Conservation (phyloP, 2,113 vertebrate species). For the Vulpes lagopus region DNA sequence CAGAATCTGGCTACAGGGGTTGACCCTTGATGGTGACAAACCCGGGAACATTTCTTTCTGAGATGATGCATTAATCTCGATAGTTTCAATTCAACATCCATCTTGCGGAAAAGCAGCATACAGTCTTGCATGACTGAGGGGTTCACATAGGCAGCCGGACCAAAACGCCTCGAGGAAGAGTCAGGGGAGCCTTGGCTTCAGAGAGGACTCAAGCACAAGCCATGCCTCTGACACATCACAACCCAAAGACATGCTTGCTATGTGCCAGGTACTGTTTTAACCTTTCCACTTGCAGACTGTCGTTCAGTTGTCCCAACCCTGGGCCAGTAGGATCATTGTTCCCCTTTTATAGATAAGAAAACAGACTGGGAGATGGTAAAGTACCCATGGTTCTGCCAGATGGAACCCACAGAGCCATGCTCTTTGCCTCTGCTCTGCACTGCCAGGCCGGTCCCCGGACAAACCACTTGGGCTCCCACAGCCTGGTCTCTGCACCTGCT, state of each 20-base stretch:
- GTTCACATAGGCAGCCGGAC: background rate
- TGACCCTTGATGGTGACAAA: background rate
- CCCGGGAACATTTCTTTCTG: background rate
- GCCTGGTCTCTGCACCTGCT: fast-evolving
- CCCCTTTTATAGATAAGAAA: background rate
- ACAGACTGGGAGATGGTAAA: background rate
- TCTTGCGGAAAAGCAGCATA: background rate
- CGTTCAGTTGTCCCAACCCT: no score
- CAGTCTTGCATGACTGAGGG: background rate
- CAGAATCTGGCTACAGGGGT: background rate
- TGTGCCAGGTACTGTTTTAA: fast-evolving
- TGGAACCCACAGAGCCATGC: fast-evolving
- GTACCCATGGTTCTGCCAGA: fast-evolving
- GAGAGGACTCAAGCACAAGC: background rate
- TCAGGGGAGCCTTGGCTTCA: no score
- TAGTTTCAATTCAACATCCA: background rate
- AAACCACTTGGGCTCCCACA: fast-evolving
- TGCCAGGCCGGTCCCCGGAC: background rate
- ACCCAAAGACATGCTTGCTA: fast-evolving
- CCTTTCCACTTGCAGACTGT: background rate
- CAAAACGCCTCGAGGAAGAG: background rate
- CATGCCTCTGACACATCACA: background rate
- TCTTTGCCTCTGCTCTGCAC: fast-evolving
- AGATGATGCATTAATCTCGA: background rate
- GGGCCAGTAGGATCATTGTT: fast-evolving